Conservation (phyloP, 2,888 invertebrate genomes). For the Lissocephala sabroskyi region DNA sequence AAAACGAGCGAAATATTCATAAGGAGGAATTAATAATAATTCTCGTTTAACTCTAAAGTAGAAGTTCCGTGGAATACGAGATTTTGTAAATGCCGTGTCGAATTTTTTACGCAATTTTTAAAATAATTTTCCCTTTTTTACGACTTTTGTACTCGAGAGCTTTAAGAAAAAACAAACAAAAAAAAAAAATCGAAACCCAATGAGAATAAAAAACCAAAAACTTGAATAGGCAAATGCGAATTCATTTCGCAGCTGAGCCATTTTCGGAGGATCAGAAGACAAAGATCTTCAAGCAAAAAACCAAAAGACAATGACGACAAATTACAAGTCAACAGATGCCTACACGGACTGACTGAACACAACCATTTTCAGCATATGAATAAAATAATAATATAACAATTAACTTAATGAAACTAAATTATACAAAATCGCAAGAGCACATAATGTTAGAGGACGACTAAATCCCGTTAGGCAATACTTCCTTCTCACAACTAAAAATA, state of each 20-base stretch:
- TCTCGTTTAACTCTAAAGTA: too few species aligned
- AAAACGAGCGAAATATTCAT: slow-evolving; percentile 3
- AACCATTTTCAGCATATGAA: slow-evolving; percentile 24
- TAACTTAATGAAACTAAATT: slow-evolving; percentile 1
- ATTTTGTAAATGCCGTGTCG: slow-evolving; percentile 14
- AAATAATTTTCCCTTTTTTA: too few species aligned
- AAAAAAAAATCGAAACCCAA: slow-evolving; percentile 23
- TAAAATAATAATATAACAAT: slow-evolving; percentile 1
- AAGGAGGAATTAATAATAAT: too few species aligned
- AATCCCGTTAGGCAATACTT: too few species aligned
- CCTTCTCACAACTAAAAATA: slow-evolving; percentile 36
- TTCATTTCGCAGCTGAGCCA: slow-evolving; percentile 16
- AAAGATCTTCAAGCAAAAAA: slow-evolving; percentile 22
- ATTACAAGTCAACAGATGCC: slow-evolving; percentile 63
- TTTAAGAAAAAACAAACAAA: slow-evolving; percentile 40
- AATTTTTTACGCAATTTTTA: slow-evolving; percentile 56
- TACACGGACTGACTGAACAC: slow-evolving; percentile 59
- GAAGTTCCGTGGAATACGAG: too few species aligned
- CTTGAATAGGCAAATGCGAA: slow-evolving; percentile 13
- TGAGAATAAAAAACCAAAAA: slow-evolving; percentile 33
- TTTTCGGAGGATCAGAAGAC: slow-evolving; percentile 10
- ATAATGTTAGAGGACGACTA: slow-evolving; percentile 48
- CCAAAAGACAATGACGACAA: slow-evolving; percentile 63
- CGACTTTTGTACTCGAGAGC: slow-evolving; percentile 59
- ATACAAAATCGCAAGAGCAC: slow-evolving; percentile 33